Conservation (phyloP, 2,797 vertebrate genomes). For the Sternotherus odoratus region DNA sequence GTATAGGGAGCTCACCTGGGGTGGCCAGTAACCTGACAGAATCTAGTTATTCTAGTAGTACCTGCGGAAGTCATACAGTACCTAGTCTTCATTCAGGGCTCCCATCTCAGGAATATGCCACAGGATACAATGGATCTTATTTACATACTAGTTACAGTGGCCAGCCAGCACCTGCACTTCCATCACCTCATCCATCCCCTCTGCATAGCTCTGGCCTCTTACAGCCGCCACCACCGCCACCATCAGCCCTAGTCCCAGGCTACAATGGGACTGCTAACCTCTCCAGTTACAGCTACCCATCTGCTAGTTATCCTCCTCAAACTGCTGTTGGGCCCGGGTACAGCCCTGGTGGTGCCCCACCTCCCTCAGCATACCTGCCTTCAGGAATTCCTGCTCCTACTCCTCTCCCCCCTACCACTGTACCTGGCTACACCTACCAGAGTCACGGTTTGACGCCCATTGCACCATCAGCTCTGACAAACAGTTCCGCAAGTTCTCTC, state of each 20-base stretch:
- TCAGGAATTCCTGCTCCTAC: conserved; percentile 98
- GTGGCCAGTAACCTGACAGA: conserved; percentile 96
- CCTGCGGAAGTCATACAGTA: conserved; percentile 95
- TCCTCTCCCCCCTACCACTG: conserved; percentile 93
- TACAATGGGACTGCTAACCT: conserved; percentile 97
- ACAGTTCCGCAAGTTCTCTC: conserved; percentile 95
- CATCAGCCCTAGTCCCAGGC: conserved; percentile 92
- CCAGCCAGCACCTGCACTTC: conserved; percentile 93
- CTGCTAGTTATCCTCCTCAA: conserved; percentile 95
- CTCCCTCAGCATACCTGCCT: conserved; percentile 95
- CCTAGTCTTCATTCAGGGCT: conserved; percentile 94
- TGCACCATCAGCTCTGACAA: conserved; percentile 93
- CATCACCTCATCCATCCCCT: conserved; percentile 96
- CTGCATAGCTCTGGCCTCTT: conserved; percentile 96
- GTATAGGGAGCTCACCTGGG: conserved; percentile 94
- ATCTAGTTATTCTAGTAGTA: conserved; percentile 95
- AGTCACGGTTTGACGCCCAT: conserved; percentile 94
- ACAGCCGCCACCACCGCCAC: conserved; percentile 90
- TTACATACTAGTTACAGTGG: conserved; percentile 96
- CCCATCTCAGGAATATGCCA: conserved; percentile 97
- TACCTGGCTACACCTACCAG: conserved; percentile 97
- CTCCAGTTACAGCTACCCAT: conserved; percentile 95
- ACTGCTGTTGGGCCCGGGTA: conserved; percentile 93
- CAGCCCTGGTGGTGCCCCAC: conserved; percentile 93
- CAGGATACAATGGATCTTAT: conserved; percentile 96